These are phyloP conservation scores for Schizopygopsis malacanthus DNA, from an alignment of 2,797 vertebrate species.

Conservation along the genomic window DNA sequence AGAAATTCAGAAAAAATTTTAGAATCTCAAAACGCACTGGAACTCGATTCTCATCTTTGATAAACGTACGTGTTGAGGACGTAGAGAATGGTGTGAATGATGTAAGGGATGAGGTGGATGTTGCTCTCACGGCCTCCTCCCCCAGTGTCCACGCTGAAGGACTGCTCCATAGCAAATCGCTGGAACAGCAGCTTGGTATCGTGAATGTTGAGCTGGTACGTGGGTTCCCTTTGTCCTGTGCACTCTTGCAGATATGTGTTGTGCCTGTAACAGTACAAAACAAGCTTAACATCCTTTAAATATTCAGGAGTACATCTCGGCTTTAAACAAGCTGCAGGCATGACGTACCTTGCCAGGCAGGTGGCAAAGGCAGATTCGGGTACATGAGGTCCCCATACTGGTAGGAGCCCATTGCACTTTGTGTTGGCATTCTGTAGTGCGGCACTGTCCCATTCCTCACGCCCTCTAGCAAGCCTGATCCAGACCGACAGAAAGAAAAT, in stretches of 20 bases:
- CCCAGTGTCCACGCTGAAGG: conserved; percentile 95
- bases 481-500: not conserved
- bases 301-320: not conserved
- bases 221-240: conserved; percentile 96
- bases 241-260: conserved; percentile 99
- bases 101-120: conserved; percentile 98
- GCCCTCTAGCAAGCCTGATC: conserved; percentile 90
- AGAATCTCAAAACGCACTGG: not conserved
- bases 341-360: conserved; percentile 93
- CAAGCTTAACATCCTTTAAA: not conserved
- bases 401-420: conserved; percentile 98
- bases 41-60: not conserved
- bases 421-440: conserved; percentile 98
- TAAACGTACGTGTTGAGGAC: conserved; percentile 96
- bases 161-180: conserved; percentile 98
- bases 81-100: conserved; percentile 98
- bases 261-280: conserved; percentile 79
- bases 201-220: conserved; percentile 98
- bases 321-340: not conserved
- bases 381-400: conserved; percentile 98
- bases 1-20: not conserved
- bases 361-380: conserved; percentile 98
- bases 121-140: conserved; percentile 98
- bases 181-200: conserved; percentile 97
- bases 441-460: conserved; percentile 98